Evolutionary conservation across 92 coral and sea anemone species (phyloP), one percentile per base, ranked within the genome.

Genomic region (Zoanthus sansibaricus): DNA sequence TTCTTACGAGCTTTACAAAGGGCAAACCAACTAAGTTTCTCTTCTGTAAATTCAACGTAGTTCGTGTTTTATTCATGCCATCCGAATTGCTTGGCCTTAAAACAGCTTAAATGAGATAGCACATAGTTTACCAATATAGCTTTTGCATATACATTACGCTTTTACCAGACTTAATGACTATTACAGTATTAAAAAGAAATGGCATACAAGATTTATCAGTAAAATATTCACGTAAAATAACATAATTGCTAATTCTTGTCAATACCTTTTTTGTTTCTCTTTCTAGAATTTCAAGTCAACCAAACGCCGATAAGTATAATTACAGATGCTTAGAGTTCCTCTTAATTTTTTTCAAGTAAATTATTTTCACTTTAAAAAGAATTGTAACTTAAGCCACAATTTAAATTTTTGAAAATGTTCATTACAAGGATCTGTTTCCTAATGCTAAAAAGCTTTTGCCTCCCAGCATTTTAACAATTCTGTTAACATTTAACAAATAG

Each of bases 401-500:
- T 44, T 18, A 66, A 31, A 68, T 66, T 66, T 44, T 46, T 45
- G 13, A 31, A 64, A 66, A 67, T 46, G 47, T 17, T 66, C 42
- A 30, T 3, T 37, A 61, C 52, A 68, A n/a, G 18, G 84, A 5
- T 46, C 67, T 80, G 74, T 12, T 25, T 15, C 61, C 46, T 47
- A 44, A 80, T 45, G 42, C 72, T 32, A 80, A 67, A 31, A 56
- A 20, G 46, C 12, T 80, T 61, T 80, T 80, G 85, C 85, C 25
- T 74, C 33, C 47, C 61, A 80, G 85, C 85, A 14, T 74, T 80
- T 61, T 64, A 47, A 32, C 73, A 44, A 12, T 7, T 62, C 67
- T 80, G 85, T 47, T 71, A 79, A 45, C 84, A 64, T 46, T 47
- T 44, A 37, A 4, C 59, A 20, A 67, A 80, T 80, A 80, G 55